Base-by-base conservation (phyloP, 2,113 vertebrate species). In the Callocephalon fimbriatum region DNA sequence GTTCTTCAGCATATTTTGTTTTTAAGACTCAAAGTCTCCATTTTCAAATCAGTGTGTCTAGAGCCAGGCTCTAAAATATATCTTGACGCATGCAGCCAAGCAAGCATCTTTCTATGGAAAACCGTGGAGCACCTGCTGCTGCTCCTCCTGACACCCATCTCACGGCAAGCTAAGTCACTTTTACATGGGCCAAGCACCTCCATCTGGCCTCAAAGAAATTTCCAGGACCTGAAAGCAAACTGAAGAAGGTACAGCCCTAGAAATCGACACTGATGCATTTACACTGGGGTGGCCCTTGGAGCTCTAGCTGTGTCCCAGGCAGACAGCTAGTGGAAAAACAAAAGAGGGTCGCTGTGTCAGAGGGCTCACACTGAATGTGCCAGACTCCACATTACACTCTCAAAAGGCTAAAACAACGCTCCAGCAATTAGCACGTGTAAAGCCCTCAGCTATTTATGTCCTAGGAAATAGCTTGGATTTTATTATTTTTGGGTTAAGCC, bases 401-500 rank as follows among this genome's bases (percentile, higher is more conserved):
- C 76, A 89, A 95, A 91, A 92, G 90, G 77, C 88, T 96, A 81
- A 93, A 92, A 63, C 79, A 86, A 92, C 1, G 15, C 92, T 90
- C 67, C 1, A 0, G 82, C 88, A 95, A 97, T 96, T 95, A 95
- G 83, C 80, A 85, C 51, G 8, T 76, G 76, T 65, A 92, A 91
- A 97, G 75, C 91, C 91, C 86, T 93, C 87, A 96, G 93, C 82
- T 90, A 96, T 95, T 87, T 65, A 27, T 77, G 80, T 94, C 79
- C 88, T 65, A 96, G 96, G 87, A 93, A 94, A 95, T 91, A 84
- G 90, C 67, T 84, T 74, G 83, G 88, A 77, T 95, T 96, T 92
- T 75, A 91, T 95, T 95, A 84, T 96, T 97, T 96, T 96, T 75
- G 91, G 94, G 94, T 86, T 89, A 95, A 90, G 88, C 44, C 86